Conservation (phyloP, 2,888 invertebrate genomes). For the Tipula helvola region DNA sequence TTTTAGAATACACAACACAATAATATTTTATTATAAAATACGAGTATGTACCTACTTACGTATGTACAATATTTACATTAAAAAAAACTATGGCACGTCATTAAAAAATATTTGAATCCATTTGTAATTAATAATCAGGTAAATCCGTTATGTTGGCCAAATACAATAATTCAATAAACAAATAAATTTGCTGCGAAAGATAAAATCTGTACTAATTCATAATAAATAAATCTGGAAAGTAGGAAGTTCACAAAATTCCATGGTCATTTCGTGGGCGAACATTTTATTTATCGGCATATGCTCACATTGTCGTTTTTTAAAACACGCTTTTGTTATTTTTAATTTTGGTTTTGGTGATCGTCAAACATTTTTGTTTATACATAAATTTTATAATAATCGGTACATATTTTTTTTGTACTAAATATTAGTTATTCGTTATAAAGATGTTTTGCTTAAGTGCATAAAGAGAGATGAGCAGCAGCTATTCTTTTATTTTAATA, state of each 20-base stretch:
- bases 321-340: not conserved
- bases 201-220: not conserved
- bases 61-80: not conserved
- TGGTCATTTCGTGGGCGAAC: not conserved
- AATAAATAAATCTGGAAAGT: not conserved
- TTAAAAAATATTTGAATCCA: not conserved
- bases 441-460: no score
- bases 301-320: not conserved
- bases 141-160: not conserved
- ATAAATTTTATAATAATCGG: not conserved
- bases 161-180: not conserved
- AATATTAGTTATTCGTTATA: not conserved
- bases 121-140: not conserved
- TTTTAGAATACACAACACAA: not conserved
- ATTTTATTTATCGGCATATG: not conserved
- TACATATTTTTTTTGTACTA: not conserved
- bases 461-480: no score
- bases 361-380: not conserved
- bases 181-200: not conserved
- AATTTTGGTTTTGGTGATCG: not conserved
- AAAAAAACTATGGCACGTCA: not conserved
- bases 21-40: not conserved
- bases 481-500: no score
- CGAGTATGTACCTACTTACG: not conserved
- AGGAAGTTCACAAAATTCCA: not conserved